A percentile compares a stretch with the other conserved stretches of the same genome.
Evolutionary conservation across 2,888 invertebrate species (phyloP).

Genomic region (Hirtodrosophila cameraria): DNA sequence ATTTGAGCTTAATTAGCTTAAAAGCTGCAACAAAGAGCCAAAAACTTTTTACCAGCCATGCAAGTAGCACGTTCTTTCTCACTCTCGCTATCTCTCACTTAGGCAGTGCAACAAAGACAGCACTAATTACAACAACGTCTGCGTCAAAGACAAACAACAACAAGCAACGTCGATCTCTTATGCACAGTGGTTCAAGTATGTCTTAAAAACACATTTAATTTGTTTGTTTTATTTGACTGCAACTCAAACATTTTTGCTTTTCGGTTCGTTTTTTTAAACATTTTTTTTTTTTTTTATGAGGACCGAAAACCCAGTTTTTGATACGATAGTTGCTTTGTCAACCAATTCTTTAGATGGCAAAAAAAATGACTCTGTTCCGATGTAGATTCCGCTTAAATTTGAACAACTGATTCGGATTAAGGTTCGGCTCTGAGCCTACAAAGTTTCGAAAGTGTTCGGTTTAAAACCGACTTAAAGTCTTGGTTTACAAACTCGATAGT

Average conservation of each 20-base stretch:
- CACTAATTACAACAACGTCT: slow-evolving; percentile 16
- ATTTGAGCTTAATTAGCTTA: slow-evolving; percentile 54
- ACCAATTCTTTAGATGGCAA: no score
- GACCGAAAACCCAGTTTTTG: no score
- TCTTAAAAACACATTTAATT: not conserved
- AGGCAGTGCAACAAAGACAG: slow-evolving; percentile 9
- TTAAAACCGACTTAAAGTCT: no score
- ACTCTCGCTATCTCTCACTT: not conserved
- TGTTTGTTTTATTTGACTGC: not conserved
- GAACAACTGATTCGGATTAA: no score
- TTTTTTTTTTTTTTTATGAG: no score
- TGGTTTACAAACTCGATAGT: no score
- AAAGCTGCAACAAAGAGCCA: slow-evolving; percentile 38
- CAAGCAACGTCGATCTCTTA: slow-evolving; percentile 9
- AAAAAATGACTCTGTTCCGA: no score
- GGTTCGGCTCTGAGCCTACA: no score
- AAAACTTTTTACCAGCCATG: slow-evolving; percentile 12
- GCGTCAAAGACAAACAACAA: slow-evolving; percentile 46
- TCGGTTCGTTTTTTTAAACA: no score
- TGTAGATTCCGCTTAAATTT: no score
- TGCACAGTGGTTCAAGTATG: slow-evolving; percentile 38
- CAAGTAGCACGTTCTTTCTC: not conserved
- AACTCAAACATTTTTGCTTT: not conserved
- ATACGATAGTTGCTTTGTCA: no score
- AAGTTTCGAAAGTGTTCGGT: no score